These are phyloP conservation scores for Embiotoca jacksoni DNA, from an alignment of 2,113 vertebrate species.

Conservation along the genomic window DNA sequence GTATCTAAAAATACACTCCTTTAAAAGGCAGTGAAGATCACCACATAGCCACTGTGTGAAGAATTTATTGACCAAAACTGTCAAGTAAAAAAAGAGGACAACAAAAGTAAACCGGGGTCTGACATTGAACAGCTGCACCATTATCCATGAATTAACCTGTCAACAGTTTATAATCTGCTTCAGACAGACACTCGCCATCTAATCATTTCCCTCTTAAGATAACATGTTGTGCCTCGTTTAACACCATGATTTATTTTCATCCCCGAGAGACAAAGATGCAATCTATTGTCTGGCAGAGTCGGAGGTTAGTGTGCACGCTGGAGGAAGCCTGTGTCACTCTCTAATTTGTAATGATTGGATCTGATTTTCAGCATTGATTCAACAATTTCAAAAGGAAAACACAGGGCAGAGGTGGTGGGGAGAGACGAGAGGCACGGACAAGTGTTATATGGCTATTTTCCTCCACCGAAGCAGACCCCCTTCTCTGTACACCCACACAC, in stretches of 20 bases:
- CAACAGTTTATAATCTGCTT: background rate
- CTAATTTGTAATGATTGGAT: conserved; percentile 62
- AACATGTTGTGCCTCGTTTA: conserved; percentile 43
- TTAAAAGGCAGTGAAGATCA: background rate
- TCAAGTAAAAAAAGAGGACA: background rate
- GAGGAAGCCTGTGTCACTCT: conserved; percentile 3
- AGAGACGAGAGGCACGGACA: background rate
- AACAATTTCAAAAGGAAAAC: conserved; percentile 48
- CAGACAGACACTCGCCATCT: conserved; percentile 49
- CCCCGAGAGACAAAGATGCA: background rate
- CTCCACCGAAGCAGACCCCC: conserved; percentile 17
- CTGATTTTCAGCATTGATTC: conserved; percentile 39
- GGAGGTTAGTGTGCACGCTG: background rate
- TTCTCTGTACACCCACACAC: conserved; percentile 50
- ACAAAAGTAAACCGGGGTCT: background rate
- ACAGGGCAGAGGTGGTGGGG: background rate
- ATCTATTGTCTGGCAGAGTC: conserved; percentile 59
- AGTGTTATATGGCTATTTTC: conserved; percentile 33
- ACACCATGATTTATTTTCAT: conserved; percentile 30
- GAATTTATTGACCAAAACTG: background rate
- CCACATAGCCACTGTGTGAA: background rate
- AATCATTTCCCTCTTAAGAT: conserved; percentile 42
- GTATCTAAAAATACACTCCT: background rate
- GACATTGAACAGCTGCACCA: background rate
- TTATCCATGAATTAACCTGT: background rate